These are phyloP conservation scores for Rhea americana DNA, from an alignment of 2,113 vertebrate genomes.

Conservation along the genomic window DNA sequence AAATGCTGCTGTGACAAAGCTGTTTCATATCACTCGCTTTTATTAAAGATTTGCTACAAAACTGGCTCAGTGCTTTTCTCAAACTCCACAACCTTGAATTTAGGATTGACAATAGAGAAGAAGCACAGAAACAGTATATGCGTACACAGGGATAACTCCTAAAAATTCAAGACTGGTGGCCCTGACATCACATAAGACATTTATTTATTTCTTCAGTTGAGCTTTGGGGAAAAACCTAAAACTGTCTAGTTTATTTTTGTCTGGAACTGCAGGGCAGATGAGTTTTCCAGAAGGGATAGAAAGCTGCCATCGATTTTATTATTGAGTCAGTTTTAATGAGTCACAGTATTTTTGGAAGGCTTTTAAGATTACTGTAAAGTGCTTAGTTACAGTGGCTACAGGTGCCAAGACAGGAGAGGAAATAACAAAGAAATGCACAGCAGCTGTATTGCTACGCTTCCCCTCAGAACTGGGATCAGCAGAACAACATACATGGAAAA, in stretches of 20 bases:
- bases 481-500: slow-evolving; percentile 51
- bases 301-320: slow-evolving; percentile 67
- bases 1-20: slow-evolving; percentile 54
- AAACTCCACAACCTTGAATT: neutral
- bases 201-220: slow-evolving; percentile 17
- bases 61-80: neutral
- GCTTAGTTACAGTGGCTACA: slow-evolving; percentile 73
- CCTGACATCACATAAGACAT: neutral
- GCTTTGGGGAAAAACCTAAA: neutral
- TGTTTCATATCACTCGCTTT: slow-evolving; percentile 12
- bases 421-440: slow-evolving; percentile 68
- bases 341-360: slow-evolving; percentile 72
- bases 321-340: slow-evolving; percentile 72
- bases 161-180: neutral
- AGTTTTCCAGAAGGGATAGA: slow-evolving; percentile 63
- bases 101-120: neutral
- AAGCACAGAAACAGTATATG: neutral
- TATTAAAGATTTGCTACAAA: slow-evolving; percentile 3
- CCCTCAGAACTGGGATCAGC: slow-evolving; percentile 66
- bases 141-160: neutral
- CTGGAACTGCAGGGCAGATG: slow-evolving; percentile 59
- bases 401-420: slow-evolving; percentile 66
- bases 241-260: slow-evolving; percentile 53
- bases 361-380: slow-evolving; percentile 72
- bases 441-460: slow-evolving; percentile 56